Evolutionary conservation across 2,113 vertebrate genomes (phyloP).

Genomic region (Pitta sordida): DNA sequence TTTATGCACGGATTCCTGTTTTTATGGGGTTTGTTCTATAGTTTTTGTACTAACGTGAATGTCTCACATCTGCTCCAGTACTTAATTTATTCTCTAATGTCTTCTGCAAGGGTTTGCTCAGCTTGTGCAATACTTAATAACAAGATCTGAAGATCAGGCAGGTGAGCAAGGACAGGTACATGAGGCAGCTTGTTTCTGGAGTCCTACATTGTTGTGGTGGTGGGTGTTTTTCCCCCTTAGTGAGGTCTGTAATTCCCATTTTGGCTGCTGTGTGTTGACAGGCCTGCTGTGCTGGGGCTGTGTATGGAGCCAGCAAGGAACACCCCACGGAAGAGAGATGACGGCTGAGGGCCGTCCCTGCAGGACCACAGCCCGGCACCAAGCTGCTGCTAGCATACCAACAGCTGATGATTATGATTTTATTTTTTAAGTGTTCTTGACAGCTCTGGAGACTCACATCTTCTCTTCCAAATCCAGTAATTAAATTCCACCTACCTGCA

Average conservation of each 20-base stretch:
- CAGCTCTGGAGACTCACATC: slow-evolving; percentile 36
- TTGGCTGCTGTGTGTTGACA: neutral
- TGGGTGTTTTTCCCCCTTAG: accelerated
- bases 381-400: neutral
- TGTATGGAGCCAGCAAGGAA: neutral
- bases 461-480: slow-evolving; percentile 48
- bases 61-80: slow-evolving; percentile 73
- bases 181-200: neutral
- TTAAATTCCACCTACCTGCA: slow-evolving; percentile 58
- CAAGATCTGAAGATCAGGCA: neutral
- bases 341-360: neutral
- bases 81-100: slow-evolving; percentile 64
- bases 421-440: slow-evolving; percentile 60
- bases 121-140: neutral
- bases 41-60: slow-evolving; percentile 65
- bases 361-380: accelerated
- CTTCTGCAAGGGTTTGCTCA: slow-evolving; percentile 40
- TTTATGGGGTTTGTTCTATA: slow-evolving; percentile 64
- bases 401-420: slow-evolving; percentile 46
- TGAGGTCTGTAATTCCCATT: neutral
- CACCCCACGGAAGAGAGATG: neutral
- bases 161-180: neutral
- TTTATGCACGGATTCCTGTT: slow-evolving; percentile 60
- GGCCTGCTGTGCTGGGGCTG: neutral
- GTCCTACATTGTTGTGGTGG: neutral